Conservation (phyloP, 92 coral and sea anemone genomes). For the Epizoanthus ramosus region DNA sequence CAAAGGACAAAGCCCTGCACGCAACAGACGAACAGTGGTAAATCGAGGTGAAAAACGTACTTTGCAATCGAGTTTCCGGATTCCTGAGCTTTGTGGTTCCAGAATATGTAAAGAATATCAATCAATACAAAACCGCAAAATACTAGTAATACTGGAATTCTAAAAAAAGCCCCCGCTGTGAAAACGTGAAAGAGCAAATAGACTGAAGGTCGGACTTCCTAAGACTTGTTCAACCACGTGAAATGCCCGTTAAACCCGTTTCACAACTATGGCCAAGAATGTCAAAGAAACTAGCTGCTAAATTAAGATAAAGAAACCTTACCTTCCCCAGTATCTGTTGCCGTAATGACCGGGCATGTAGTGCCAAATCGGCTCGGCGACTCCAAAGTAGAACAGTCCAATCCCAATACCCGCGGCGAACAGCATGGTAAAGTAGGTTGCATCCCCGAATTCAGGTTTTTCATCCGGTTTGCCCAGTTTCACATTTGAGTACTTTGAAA, state of each 20-base stretch:
- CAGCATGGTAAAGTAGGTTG: conserved; percentile 88
- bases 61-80: too few species aligned
- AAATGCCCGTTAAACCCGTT: neutral
- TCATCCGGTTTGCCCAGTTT: conserved; percentile 87
- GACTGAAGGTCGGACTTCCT: too few species aligned
- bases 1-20: too few species aligned
- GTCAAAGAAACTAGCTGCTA: neutral
- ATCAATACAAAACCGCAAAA: too few species aligned
- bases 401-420: conserved; percentile 94
- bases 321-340: conserved; percentile 80
- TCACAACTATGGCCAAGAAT: neutral
- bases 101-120: too few species aligned
- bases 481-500: conserved; percentile 78
- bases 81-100: too few species aligned
- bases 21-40: too few species aligned
- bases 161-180: too few species aligned
- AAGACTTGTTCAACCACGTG: too few species aligned
- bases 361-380: conserved; percentile 83
- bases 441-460: conserved; percentile 86
- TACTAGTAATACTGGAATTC: too few species aligned
- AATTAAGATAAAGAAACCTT: neutral
- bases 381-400: conserved; percentile 88
- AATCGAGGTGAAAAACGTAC: too few species aligned
- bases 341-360: conserved; percentile 72
- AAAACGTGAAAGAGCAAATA: too few species aligned